Conservation (phyloP, 2,113 vertebrate genomes). For the Euleptes europaea region DNA sequence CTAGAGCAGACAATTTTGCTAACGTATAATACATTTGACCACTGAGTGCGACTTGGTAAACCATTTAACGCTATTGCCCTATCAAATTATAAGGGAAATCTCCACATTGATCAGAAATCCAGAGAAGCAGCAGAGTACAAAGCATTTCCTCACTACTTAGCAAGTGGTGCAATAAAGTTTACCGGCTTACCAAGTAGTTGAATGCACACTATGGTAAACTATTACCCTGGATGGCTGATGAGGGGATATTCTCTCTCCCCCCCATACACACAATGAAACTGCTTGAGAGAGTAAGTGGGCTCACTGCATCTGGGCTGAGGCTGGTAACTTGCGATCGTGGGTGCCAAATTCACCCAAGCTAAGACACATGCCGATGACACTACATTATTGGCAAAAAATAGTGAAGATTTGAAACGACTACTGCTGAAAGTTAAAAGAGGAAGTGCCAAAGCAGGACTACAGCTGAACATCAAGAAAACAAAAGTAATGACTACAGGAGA, state of each 20-base stretch:
- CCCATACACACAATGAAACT: not conserved
- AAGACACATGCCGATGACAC: no score
- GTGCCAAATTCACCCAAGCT: not conserved
- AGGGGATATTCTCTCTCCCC: no score
- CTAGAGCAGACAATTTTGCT: not conserved
- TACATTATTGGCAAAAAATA: no score
- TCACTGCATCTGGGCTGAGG: no score
- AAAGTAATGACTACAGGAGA: no score
- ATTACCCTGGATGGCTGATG: not conserved
- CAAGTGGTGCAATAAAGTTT: not conserved
- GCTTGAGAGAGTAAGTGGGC: not conserved
- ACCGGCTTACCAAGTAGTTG: not conserved
- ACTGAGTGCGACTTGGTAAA: not conserved
- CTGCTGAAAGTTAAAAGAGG: no score
- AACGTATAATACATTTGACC: not conserved
- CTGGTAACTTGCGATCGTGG: not conserved
- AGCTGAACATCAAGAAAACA: no score
- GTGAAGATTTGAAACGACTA: no score
- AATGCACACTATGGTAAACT: not conserved
- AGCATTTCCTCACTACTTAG: not conserved
- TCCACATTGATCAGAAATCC: not conserved
- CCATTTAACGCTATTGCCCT: not conserved
- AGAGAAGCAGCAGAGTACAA: not conserved
- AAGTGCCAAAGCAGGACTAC: no score
- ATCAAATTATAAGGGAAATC: not conserved